Evolutionary conservation across 2,113 vertebrate species (phyloP), one percentile per base, ranked within the genome.

Genomic region (Mola mola): DNA sequence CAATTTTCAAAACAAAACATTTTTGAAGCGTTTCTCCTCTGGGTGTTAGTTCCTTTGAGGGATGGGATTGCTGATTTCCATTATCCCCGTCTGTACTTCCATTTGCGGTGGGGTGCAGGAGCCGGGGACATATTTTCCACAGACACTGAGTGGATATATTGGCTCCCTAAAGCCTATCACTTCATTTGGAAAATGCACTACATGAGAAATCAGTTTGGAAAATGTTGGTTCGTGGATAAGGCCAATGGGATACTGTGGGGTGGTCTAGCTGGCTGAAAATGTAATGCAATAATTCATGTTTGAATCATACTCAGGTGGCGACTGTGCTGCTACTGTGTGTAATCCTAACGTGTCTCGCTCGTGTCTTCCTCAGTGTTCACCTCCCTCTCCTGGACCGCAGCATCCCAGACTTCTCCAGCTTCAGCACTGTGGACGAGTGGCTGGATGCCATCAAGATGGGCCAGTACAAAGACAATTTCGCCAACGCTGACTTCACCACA

Each of bases 401-500:
- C 20, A 89, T 98, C 82, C 97, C 97, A 0, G 97, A 99, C 83
- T 99, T 98, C 76, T 96, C 94, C 89, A 98, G 94, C 90, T 99
- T 99, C 92, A 96, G 94, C 88, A 96, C 93, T 0, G 96, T 99
- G 90, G 96, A 96, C 1, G 96, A 98, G 65, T 99, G 97, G 97
- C 92, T 99, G 85, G 97, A 99, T 7, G 97, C 96, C 88, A 99
- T 99, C 90, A 99, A 99, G 91, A 99, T 99, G 97, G 96, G 96
- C 74, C 97, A 98, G 79, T 99, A 99, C 91, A 99, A 98, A 90
- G 95, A 99, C 87, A 98, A 93, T 85, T 98, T 99, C 12, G 91
- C 95, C 93, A 95, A 65, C 5, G 93, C 94, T 1, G 94, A 95
- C 75, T 97, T 97, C 81, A 91, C 93, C 58, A 94, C 93, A 78